Base-by-base conservation (phyloP, 2,888 invertebrate species). In the Apodemia mormo region DNA sequence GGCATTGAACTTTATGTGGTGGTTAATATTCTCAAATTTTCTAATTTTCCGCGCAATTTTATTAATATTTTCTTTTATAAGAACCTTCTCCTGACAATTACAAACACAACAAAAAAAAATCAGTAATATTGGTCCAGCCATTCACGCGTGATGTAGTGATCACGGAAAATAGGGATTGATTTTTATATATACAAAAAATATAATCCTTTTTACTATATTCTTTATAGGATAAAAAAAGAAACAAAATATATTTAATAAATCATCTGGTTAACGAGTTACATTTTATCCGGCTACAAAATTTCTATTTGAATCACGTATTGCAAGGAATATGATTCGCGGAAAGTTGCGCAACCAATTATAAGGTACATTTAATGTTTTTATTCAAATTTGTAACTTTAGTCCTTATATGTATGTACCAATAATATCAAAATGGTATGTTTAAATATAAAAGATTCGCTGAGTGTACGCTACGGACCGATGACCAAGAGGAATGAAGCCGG, bases 311-410 rank as follows among this genome's bases (percentile, higher is more conserved):
- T 78, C 82, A 82, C 82, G 84, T 79, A 78, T 71, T 79, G 81
- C 81, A 84, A 83, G 84, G 77, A 74, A 79, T 77, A 77, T 81
- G 81, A 78, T 81, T 81, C 78, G 76, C 80, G 76, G 78, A 81
- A 76, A 74, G 82, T 89, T 89, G 84, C 81, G 84, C 85, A 88
- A 87, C 82, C 83, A 89, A 89, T 90, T 89, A 89, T 77, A 75
- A 78, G 75, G 76, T 72, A 78, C 79, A 79, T 77, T 72, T 74
- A 56, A 29, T 4, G 61, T 61, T 61, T 33, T 61, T 61, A 61
- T 61, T 61, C 61, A 61, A 61, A 61, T 61, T 61, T 72, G 49
- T 49, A 58, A 78, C 74, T 77, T 65, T 76, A 54, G 74, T 68
- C 76, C 71, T 69, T 78, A 71, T 71, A 61, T n/a, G 14, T 43